phyloP scores from a whole-genome alignment of 2,113 vertebrate species.

The Saccopteryx leptura region DNA sequence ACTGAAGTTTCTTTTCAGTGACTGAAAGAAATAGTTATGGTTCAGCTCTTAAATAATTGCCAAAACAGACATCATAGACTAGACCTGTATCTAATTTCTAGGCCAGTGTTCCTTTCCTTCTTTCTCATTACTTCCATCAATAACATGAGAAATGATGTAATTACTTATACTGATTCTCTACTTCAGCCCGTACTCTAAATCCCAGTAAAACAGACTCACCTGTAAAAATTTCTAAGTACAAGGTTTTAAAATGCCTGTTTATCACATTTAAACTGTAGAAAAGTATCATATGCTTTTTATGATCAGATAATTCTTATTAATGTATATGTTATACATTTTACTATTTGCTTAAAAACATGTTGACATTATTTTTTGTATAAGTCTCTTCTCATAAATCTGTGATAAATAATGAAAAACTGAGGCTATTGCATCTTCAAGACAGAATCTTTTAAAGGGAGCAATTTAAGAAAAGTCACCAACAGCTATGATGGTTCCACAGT shows the following conservation, averaged over 20 bases:
- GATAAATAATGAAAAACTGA: constrained; percentile 48
- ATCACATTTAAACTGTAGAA: constrained; percentile 12
- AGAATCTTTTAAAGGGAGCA: not conserved
- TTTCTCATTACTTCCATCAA: not conserved
- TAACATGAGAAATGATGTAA: not conserved
- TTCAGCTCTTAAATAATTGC: constrained; percentile 40
- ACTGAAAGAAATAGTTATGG: not conserved
- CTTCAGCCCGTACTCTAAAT: not conserved
- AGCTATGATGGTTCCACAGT: not conserved
- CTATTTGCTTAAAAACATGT: constrained; percentile 7
- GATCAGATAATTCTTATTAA: constrained; percentile 50
- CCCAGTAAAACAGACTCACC: constrained; percentile 13
- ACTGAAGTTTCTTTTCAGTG: constrained; percentile 39
- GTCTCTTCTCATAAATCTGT: not conserved
- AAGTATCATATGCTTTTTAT: not conserved
- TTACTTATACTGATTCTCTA: constrained; percentile 15
- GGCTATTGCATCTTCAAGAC: not conserved
- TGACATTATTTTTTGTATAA: not conserved
- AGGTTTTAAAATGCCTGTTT: constrained; percentile 53
- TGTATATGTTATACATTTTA: not conserved
- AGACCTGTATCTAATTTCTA: not conserved
- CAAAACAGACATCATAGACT: not conserved
- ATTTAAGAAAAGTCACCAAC: not conserved
- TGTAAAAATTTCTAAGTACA: not conserved
- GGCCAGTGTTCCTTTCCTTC: constrained; percentile 24